Evolutionary conservation across 64 coral and sea anemone genomes (phyloP), one percentile per base, ranked within the genome.

Genomic region (Astreopora myriophthalma): DNA sequence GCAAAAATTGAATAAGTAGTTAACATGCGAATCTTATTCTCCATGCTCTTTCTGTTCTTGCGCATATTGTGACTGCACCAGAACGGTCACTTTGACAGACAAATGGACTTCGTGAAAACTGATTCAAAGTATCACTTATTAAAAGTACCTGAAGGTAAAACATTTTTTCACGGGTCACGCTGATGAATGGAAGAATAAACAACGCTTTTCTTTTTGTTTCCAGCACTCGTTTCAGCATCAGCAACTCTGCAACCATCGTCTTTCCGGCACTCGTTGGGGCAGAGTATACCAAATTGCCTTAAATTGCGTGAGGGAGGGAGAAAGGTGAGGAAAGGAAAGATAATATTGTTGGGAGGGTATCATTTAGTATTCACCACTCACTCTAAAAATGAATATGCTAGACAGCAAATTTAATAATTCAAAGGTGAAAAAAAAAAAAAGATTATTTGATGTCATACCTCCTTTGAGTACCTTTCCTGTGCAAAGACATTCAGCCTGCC

Each of bases 91-190:
- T 16, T 55, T 55, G 51, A 14, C 16, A 16, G 0, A 55, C 51
- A 55, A 55, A 55, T 55, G 17, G n/a, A n/a, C n/a, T n/a, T n/a
- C 13, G 8, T 13, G 10, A 14, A 19, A 16, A 13, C 12, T 16
- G 16, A 55, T 55, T 55, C 12, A 55, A 55, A 19, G 4, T n/a
- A n/a, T n/a, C n/a, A n/a, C n/a, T n/a, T n/a, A n/a, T n/a, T 3
- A 32, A 36, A 80, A 69, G 86, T 83, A 98, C 97, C 89, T 96
- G 97, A 19, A 99, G 71, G 77, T 99, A 99, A 71, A 96, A 99
- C 97, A 99, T 99, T 77, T 99, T 99, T 91, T 99, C 97, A 70
- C 97, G 92, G 6, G 97, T 88, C 13, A 99, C 97, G 77, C 97
- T 99, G 24, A 99, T 94, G 66, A 95, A 99, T 0, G 97, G 97